These are phyloP conservation scores for Dicycla oo DNA, from an alignment of 2,888 invertebrate genomes.

Conservation along the genomic window DNA sequence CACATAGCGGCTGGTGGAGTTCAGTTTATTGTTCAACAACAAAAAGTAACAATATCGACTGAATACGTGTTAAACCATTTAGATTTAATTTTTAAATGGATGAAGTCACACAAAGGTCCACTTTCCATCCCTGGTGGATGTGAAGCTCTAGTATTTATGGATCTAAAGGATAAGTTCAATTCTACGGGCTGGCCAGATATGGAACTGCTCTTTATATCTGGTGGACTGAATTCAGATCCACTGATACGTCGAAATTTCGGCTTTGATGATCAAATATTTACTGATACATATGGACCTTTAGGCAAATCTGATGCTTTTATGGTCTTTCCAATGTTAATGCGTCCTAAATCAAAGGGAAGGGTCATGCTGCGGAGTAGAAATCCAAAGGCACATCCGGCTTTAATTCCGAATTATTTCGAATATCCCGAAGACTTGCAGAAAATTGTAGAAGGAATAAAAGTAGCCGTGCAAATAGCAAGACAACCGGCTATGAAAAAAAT, in stretches of 20 bases:
- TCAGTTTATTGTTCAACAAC: slow-evolving; percentile 88
- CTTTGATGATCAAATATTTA: slow-evolving; percentile 85
- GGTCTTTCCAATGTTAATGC: slow-evolving; percentile 93
- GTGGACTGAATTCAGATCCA: slow-evolving; percentile 88
- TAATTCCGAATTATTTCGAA: slow-evolving; percentile 95
- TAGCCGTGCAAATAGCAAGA: slow-evolving; percentile 89
- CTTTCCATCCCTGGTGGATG: slow-evolving; percentile 92
- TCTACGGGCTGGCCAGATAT: slow-evolving; percentile 91
- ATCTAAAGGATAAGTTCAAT: slow-evolving; percentile 90
- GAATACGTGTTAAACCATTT: slow-evolving; percentile 82
- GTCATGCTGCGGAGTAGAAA: slow-evolving; percentile 92
- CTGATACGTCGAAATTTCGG: slow-evolving; percentile 88
- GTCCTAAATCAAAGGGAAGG: slow-evolving; percentile 93
- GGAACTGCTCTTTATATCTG: slow-evolving; percentile 91
- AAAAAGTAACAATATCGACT: slow-evolving; percentile 78
- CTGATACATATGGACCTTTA: slow-evolving; percentile 81
- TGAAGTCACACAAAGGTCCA: slow-evolving; percentile 89
- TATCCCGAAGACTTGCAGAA: slow-evolving; percentile 91
- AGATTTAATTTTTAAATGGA: slow-evolving; percentile 88
- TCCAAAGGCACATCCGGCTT: slow-evolving; percentile 93
- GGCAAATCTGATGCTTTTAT: slow-evolving; percentile 85
- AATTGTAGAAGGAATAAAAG: slow-evolving; percentile 91
- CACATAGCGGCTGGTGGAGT: slow-evolving; percentile 92
- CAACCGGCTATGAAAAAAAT: slow-evolving; percentile 91
- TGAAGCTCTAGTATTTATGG: slow-evolving; percentile 92